Percentiles rank a stretch among this genome's conserved stretches.
phyloP scores from a whole-genome alignment of 2,113 vertebrate genomes.

The Gymnocephalus cernua region DNA sequence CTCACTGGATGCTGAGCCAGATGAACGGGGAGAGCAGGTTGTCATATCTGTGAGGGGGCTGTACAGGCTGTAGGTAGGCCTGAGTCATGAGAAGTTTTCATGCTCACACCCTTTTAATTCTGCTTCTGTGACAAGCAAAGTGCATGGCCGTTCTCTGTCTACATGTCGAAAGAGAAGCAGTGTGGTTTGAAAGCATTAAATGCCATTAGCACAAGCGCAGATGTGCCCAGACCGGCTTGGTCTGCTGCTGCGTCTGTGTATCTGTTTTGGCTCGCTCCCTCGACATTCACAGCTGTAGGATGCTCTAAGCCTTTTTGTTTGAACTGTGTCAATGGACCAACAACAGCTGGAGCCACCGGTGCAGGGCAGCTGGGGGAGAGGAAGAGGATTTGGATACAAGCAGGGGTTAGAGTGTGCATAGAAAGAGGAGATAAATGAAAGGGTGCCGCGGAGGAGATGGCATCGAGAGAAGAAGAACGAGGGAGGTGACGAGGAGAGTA shows the following conservation, averaged over 20 bases:
- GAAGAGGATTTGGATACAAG: conserved; percentile 73
- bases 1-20: conserved; percentile 60
- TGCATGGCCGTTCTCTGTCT: conserved; percentile 9
- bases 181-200: conserved; percentile 23
- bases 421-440: conserved; percentile 63
- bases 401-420: conserved; percentile 61
- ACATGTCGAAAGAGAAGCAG: conserved; percentile 1
- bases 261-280: conserved; percentile 62
- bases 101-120: conserved; percentile 46
- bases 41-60: conserved; percentile 34
- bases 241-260: conserved; percentile 50
- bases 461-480: conserved; percentile 46
- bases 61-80: conserved; percentile 18
- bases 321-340: conserved; percentile 76
- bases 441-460: conserved; percentile 40
- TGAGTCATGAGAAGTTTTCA: conserved; percentile 57
- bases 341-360: conserved; percentile 78
- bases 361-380: conserved; percentile 71
- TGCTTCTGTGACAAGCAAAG: not conserved
- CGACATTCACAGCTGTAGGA: conserved; percentile 71
- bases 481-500: conserved; percentile 34
- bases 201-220: conserved; percentile 30
- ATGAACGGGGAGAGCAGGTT: conserved; percentile 58
- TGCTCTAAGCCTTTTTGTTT: conserved; percentile 77
- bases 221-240: conserved; percentile 38